phyloP scores from a whole-genome alignment of 2,113 vertebrate genomes.

The Apteryx mantelli region DNA sequence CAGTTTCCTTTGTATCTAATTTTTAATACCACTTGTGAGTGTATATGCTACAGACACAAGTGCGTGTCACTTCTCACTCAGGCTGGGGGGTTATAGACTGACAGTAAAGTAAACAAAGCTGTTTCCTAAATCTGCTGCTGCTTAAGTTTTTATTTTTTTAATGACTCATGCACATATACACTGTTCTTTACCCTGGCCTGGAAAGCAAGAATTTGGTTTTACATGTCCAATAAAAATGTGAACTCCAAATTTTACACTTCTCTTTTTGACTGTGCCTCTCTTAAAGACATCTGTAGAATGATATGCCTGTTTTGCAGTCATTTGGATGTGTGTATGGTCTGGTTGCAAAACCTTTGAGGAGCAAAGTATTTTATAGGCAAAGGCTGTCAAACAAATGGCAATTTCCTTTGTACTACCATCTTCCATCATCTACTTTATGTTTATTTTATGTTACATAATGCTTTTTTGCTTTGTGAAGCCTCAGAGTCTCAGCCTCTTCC shows the following conservation, averaged over 20 bases:
- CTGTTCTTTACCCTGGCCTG: slow-evolving; percentile 66
- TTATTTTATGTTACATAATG: neutral
- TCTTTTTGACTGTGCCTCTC: neutral
- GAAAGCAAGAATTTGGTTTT: slow-evolving; percentile 56
- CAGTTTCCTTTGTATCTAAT: neutral
- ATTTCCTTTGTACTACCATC: neutral
- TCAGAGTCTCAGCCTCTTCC: neutral
- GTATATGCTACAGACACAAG: neutral
- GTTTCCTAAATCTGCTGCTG: slow-evolving; percentile 6
- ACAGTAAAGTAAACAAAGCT: slow-evolving; percentile 26
- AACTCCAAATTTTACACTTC: slow-evolving; percentile 24
- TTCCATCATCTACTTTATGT: neutral
- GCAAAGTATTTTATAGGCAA: neutral
- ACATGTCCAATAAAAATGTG: slow-evolving; percentile 48
- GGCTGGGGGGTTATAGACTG: neutral
- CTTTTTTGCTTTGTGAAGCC: neutral
- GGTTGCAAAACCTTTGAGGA: neutral
- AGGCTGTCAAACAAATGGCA: neutral
- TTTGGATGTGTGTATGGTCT: neutral
- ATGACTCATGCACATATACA: slow-evolving; percentile 67
- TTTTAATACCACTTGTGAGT: neutral
- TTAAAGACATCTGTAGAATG: slow-evolving; percentile 16
- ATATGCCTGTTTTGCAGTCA: neutral
- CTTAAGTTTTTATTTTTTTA: slow-evolving; percentile 63
- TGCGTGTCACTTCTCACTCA: neutral